Base-by-base conservation (phyloP, 37 sponge, comb jelly and placozoan species). In the Oopsacas minuta region DNA sequence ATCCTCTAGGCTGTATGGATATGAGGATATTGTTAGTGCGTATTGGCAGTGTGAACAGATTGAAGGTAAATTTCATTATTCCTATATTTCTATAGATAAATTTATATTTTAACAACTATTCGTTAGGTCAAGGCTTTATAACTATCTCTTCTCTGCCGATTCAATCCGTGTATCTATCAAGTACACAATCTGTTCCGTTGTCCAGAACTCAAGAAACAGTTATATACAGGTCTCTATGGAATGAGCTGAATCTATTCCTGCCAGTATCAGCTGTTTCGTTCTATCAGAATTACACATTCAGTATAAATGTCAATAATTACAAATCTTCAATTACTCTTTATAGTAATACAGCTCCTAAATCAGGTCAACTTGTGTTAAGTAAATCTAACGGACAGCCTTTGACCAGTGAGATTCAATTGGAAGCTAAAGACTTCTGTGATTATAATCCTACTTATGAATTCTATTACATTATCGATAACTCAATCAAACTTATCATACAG, bases 321-420 rank as follows among this genome's bases (percentile, higher is more conserved):
- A 61, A 61, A 61, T 61, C 75, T 61, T 61, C 75, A 7, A 61
- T 61, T 20, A 61, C 75, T 25, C 75, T 61, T 7, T 61, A 61
- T 61, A 61, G 75, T 3, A 20, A 3, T 61, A n/a, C 28, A 20
- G 1, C 22, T 10, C 75, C 75, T 61, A 10, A 3, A 20, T 12
- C 22, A 3, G 75, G 75, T 32, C 75, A 61, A 61, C 75, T 61
- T 61, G 28, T 61, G 22, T n/a, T 61, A 61, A 61, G 75, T 12
- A 10, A 61, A 20, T 25, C 30, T 20, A 32, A 7, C 28, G 75
- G 17, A 10, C 75, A 25, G 28, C 75, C 75, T 34, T 20, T 61
- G 5, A 3, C 7, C 7, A n/a, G 30, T 61, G 75, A 61, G 28
- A 61, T 61, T 25, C 22, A 25, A 61, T n/a, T 61, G 28, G 5